Conservation (phyloP, 2,888 invertebrate species). For the Yponomeuta plumbellus region DNA sequence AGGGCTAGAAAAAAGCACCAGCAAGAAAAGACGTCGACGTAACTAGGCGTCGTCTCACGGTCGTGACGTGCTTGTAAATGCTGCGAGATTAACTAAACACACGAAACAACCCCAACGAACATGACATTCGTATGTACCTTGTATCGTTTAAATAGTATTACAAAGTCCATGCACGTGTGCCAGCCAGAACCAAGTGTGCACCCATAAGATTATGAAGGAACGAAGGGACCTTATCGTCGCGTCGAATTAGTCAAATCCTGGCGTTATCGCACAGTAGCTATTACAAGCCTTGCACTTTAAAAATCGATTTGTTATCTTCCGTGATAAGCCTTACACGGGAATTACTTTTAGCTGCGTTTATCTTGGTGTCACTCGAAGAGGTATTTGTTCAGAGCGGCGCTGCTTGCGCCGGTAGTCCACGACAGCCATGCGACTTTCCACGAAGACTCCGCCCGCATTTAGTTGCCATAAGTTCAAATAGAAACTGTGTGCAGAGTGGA, state of each 20-base stretch:
- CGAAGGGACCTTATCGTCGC: slow-evolving; percentile 11
- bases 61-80: slow-evolving; percentile 66
- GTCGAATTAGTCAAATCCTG: slow-evolving; percentile 11
- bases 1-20: slow-evolving; percentile 41
- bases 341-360: not conserved
- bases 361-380: not conserved
- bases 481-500: slow-evolving; percentile 59
- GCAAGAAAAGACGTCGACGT: slow-evolving; percentile 27
- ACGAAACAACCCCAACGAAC: slow-evolving; percentile 38
- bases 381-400: not conserved
- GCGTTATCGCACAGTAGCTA: slow-evolving; percentile 11
- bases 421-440: slow-evolving; percentile 29
- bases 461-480: slow-evolving; percentile 59
- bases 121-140: slow-evolving; percentile 43
- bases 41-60: slow-evolving; percentile 20
- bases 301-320: slow-evolving; percentile 10
- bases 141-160: slow-evolving; percentile 53
- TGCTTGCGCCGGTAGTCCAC: slow-evolving; percentile 4
- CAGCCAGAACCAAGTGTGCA: slow-evolving; percentile 26
- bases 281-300: slow-evolving; percentile 1
- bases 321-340: not conserved
- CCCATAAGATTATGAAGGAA: slow-evolving; percentile 20
- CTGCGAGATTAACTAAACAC: slow-evolving; percentile 43
- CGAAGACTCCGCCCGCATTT: slow-evolving; percentile 46
- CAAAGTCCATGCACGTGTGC: slow-evolving; percentile 48